Evolutionary conservation across 2,113 vertebrate genomes (phyloP), one percentile per base, ranked within the genome.

Genomic region (Poeciliopsis turrubarensis): DNA sequence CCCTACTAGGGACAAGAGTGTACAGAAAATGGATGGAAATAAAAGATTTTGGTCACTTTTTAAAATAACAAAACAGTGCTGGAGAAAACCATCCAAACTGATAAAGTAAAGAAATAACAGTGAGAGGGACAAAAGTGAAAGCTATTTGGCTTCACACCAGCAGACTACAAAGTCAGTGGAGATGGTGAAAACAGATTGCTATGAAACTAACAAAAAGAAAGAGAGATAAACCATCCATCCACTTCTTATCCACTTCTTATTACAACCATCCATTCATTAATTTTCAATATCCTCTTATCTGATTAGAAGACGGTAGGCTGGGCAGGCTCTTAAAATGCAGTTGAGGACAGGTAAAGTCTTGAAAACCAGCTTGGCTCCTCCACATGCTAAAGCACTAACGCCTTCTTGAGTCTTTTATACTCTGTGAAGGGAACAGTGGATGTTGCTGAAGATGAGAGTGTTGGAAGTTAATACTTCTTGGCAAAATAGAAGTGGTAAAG

Each of bases 121-220:
- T 51, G 62, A 78, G 73, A 64, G 44, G 68, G 57, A 68, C 65
- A 72, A 32, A 72, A 73, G 81, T 61, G 65, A 84, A 82, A 83
- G 65, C 73, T 68, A 71, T 74, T 81, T 79, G 81, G 86, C 78
- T 80, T 74, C 66, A 72, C 30, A 84, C 65, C 70, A 80, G 69
- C 76, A 75, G 72, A 82, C 79, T 83, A 80, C 71, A 75, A 66
- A 79, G 62, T 71, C 26, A 10, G 71, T 25, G n/a, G 70, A 83
- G 86, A 90, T 81, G 75, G 73, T 26, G 32, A 29, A 31, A 81
- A 30, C 51, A 78, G 78, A 85, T 88, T 72, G 54, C 66, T 39
- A 8, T 80, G 47, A 77, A 86, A 79, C 62, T 69, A 63, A 47
- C 65, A 27, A 62, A 70, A 70, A 41, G 61, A 41, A 68, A 54